Conservation (phyloP, 2,113 vertebrate species). For the Empidonax traillii region DNA sequence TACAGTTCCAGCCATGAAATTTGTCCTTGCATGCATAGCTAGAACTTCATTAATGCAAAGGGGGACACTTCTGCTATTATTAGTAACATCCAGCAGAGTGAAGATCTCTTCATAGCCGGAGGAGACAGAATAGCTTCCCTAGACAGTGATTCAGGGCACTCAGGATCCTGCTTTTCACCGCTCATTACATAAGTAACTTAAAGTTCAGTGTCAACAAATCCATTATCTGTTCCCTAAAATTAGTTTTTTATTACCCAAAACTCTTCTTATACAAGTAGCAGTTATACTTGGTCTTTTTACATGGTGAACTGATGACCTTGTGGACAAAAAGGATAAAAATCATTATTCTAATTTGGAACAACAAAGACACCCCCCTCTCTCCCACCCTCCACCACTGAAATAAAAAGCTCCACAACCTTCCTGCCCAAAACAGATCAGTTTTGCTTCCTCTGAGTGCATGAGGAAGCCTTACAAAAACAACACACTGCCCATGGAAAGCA, state of each 20-base stretch:
- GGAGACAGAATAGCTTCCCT: background rate
- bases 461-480: background rate
- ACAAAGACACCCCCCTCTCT: accelerated
- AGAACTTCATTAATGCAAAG: background rate
- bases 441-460: background rate
- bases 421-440: background rate
- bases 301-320: background rate
- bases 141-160: background rate
- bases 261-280: background rate
- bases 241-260: background rate
- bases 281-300: background rate
- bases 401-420: background rate
- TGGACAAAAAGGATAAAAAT: background rate
- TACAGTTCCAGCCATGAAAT: background rate
- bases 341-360: background rate
- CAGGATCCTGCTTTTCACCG: background rate
- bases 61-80: background rate
- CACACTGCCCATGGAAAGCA: background rate
- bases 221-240: background rate
- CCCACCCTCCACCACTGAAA: background rate
- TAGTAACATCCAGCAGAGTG: background rate
- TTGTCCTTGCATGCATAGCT: background rate
- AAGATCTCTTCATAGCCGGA: background rate
- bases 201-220: background rate
- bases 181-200: background rate